Base-by-base conservation (phyloP, 2,113 vertebrate genomes). In the Hassar affinis region DNA sequence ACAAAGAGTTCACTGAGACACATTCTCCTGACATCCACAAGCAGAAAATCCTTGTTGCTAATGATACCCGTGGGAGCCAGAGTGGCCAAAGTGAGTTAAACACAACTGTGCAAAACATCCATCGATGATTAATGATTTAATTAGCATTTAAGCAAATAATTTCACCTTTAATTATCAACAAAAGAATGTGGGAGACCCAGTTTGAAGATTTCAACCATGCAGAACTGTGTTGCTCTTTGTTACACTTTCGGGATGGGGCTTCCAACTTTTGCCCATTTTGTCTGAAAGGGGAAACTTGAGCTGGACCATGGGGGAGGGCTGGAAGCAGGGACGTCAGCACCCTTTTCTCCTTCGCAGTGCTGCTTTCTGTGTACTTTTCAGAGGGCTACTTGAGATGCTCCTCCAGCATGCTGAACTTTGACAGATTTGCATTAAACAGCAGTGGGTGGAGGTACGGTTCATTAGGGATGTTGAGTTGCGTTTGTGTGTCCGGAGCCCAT, bases 181-280 rank as follows among this genome's bases (percentile, higher is more conserved):
- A 10, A 0, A 35, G 27, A 45, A 45, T 0, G 22, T 71, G 38
- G 9, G 68, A 71, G 25, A 80, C 52, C 75, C n/a, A 71, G 62
- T 6, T 9, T 12, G 49, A 14, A 42, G 59, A 33, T 80, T 84
- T 81, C 61, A 75, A 90, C 82, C 87, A 86, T 87, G 66, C 84
- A 87, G 87, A 90, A 91, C 92, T 89, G 80, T 82, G 86, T 92
- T 93, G 85, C 57, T 78, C 83, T 93, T 93, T 94, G 92, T 94
- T 88, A 89, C 30, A 81, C 79, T 89, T 83, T 86, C 25, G 1
- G 90, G 85, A 69, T 77, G 84, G 89, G 89, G 87, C 87, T 89
- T 89, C 84, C 87, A 88, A 88, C 91, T 91, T 90, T 81, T 86
- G 51, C 87, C 89, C 90, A 91, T 85, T 91, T 91, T 89, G 88